phyloP scores from a whole-genome alignment of 2,888 invertebrate genomes.

The Pristionchus entomophagus region DNA sequence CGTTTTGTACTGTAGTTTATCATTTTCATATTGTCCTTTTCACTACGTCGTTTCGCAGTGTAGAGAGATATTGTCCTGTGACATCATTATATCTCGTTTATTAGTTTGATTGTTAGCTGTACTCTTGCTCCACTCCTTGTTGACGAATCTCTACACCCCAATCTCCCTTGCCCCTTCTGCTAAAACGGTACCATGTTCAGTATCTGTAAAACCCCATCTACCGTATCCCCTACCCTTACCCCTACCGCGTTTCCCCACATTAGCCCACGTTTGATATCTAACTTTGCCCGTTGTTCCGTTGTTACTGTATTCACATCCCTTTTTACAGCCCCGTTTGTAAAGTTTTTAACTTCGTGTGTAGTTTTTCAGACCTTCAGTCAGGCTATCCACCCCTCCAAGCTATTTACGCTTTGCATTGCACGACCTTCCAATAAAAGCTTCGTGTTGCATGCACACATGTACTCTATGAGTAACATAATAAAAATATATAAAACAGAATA shows the following conservation, averaged over 20 bases:
- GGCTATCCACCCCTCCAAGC: neutral
- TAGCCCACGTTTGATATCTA: constrained; percentile 29
- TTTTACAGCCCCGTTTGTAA: constrained; percentile 22
- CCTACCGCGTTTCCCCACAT: neutral
- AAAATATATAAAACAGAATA: neutral
- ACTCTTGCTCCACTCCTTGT: neutral
- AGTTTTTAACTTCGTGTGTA: constrained; percentile 24
- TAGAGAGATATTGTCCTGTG: neutral
- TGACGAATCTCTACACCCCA: neutral
- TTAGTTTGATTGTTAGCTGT: constrained; percentile 42
- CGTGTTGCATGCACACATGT: neutral
- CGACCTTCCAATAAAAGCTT: constrained; percentile 30
- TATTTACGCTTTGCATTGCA: constrained; percentile 1
- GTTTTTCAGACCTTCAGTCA: constrained; percentile 28
- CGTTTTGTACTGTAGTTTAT: constrained; percentile 19
- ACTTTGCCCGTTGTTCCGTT: constrained; percentile 22
- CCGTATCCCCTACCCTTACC: neutral
- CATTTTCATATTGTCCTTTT: neutral
- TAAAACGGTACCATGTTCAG: constrained; percentile 12
- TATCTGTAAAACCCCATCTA: neutral
- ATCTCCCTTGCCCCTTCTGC: neutral
- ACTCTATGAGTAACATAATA: neutral
- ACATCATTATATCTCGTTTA: constrained; percentile 14
- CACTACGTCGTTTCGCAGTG: neutral
- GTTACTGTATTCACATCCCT: constrained; percentile 40